These are phyloP conservation scores for Zaprionus ghesquierei DNA, from an alignment of 1,140 invertebrate genomes.

Conservation along the genomic window DNA sequence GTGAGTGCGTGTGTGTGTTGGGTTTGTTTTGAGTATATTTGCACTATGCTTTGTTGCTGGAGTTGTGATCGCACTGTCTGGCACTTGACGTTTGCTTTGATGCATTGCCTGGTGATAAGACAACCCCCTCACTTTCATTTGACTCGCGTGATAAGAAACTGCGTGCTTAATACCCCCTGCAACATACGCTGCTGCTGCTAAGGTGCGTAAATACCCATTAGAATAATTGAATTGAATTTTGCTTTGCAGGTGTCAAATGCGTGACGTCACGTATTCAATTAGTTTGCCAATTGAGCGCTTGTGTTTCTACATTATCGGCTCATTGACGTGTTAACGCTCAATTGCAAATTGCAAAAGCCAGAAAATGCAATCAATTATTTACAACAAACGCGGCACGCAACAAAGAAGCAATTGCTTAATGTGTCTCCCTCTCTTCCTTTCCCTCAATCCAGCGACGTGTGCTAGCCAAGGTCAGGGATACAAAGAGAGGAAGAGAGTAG, in stretches of 20 bases:
- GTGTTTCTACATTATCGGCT: neutral
- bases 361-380: slow-evolving; percentile 28
- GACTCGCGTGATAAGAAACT: slow-evolving; percentile 15
- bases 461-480: slow-evolving; percentile 17
- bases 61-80: slow-evolving; percentile 16
- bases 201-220: neutral
- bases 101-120: slow-evolving; percentile 11
- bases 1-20: neutral
- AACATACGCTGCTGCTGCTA: neutral
- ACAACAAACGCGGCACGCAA: slow-evolving; percentile 1
- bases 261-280: slow-evolving; percentile 34
- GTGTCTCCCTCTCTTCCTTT: neutral
- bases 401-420: slow-evolving; percentile 24
- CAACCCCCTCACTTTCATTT: slow-evolving; percentile 8
- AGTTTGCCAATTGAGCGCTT: slow-evolving; percentile 21
- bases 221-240: slow-evolving; percentile 3
- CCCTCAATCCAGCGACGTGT: neutral
- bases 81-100: slow-evolving; percentile 17
- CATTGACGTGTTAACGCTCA: slow-evolving; percentile 19
- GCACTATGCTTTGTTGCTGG: neutral
- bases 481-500: neutral
- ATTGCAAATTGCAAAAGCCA: slow-evolving; percentile 12
- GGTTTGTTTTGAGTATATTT: neutral
- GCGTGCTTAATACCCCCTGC: neutral
- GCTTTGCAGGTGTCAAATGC: slow-evolving; percentile 9